Percentiles rank a stretch among this genome's conserved stretches.
phyloP scores from a whole-genome alignment of 2,888 invertebrate genomes.

The Pinctada fucata region DNA sequence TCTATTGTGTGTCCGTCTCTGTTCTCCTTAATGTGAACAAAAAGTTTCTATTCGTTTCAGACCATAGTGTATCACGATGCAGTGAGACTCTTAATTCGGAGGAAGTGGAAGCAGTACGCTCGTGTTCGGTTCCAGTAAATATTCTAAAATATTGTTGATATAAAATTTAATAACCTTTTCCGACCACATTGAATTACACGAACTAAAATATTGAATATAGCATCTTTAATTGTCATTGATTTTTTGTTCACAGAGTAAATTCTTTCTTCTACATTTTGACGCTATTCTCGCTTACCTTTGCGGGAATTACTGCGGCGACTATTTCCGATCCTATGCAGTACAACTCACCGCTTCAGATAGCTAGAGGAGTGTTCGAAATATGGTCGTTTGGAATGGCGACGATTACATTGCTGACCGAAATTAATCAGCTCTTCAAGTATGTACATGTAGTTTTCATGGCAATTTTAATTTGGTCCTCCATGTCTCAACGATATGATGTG shows the following conservation, averaged over 20 bases:
- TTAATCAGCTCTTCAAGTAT: conserved; percentile 67
- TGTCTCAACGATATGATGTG: background rate
- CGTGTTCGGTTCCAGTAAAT: conserved; percentile 62
- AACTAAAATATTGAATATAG: too few relatives aligned
- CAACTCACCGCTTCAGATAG: conserved; percentile 54
- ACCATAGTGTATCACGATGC: conserved; percentile 64
- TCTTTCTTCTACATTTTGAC: conserved; percentile 59
- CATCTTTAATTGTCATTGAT: background rate
- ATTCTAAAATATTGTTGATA: conserved; percentile 11
- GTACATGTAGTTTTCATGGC: conserved; percentile 19
- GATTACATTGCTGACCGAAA: conserved; percentile 57
- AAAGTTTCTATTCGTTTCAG: conserved; percentile 35
- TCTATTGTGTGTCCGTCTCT: too few relatives aligned
- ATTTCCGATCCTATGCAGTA: conserved; percentile 58
- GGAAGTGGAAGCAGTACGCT: conserved; percentile 68
- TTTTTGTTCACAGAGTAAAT: conserved; percentile 52
- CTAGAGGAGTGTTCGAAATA: conserved; percentile 63
- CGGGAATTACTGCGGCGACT: conserved; percentile 56
- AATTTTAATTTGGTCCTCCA: background rate
- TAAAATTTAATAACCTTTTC: too few relatives aligned
- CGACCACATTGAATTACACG: too few relatives aligned
- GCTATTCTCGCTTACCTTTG: conserved; percentile 58
- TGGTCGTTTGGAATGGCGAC: conserved; percentile 50
- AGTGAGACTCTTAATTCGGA: conserved; percentile 62
- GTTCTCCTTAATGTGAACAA: too few relatives aligned